Conservation (phyloP, 2,797 vertebrate genomes). For the Arremon brunneinucha region DNA sequence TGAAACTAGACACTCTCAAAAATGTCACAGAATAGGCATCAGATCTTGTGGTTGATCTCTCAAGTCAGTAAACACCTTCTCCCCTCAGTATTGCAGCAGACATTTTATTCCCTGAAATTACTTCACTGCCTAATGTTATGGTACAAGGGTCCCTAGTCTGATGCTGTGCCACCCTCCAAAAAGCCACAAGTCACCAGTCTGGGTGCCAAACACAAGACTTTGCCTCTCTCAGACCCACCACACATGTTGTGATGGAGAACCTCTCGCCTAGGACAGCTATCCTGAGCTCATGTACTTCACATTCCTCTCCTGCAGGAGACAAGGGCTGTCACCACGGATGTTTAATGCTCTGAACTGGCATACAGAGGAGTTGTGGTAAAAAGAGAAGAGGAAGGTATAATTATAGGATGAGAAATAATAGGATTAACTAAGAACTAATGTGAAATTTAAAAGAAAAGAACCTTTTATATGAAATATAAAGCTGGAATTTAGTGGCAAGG, state of each 20-base stretch:
- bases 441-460: neutral
- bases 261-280: neutral
- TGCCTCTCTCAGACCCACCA: neutral
- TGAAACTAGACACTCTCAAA: neutral
- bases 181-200: fast-evolving
- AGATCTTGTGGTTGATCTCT: neutral
- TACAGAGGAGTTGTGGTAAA: neutral
- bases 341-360: neutral
- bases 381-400: neutral
- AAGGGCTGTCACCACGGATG: fast-evolving
- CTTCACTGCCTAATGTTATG: neutral
- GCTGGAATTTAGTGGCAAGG: neutral
- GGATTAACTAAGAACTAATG: neutral
- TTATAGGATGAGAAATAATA: neutral
- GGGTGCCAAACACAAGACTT: neutral
- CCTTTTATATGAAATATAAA: neutral
- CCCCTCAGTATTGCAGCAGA: neutral
- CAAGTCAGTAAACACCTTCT: neutral
- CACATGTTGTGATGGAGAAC: fast-evolving
- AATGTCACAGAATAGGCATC: neutral
- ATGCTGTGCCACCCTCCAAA: neutral
- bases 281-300: neutral
- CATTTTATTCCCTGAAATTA: neutral
- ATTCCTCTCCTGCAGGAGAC: neutral
- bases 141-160: neutral